Evolutionary conservation across 2,888 invertebrate genomes (phyloP).

Genomic region (Idaea straminata): DNA sequence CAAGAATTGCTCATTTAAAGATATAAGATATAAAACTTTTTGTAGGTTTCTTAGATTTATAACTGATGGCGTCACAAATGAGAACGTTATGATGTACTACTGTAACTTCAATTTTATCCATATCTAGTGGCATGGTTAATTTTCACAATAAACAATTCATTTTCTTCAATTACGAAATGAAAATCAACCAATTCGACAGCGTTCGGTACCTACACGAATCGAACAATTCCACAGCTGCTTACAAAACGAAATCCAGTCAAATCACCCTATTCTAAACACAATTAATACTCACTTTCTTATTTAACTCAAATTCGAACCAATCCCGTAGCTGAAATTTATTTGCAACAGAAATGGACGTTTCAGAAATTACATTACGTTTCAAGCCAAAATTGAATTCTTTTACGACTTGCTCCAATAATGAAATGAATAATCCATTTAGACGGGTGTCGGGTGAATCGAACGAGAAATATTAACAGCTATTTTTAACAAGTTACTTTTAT

Average conservation of each 20-base stretch:
- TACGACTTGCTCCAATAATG: constrained; percentile 67
- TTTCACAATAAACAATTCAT: too few relatives aligned
- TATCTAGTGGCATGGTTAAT: too few relatives aligned
- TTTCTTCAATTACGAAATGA: not conserved
- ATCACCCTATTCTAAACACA: constrained; percentile 1
- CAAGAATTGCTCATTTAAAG: too few relatives aligned
- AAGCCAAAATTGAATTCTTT: constrained; percentile 70
- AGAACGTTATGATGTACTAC: too few relatives aligned
- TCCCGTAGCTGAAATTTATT: constrained; percentile 57
- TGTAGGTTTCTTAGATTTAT: too few relatives aligned
- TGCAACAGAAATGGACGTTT: constrained; percentile 54
- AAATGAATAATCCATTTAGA: constrained; percentile 73
- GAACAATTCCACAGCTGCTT: not conserved
- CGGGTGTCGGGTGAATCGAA: constrained; percentile 37
- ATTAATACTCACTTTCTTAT: constrained; percentile 21
- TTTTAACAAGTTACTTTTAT: constrained; percentile 5
- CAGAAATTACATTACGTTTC: constrained; percentile 62
- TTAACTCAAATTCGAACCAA: constrained; percentile 35
- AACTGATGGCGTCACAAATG: too few relatives aligned
- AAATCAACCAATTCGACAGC: not conserved
- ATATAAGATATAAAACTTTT: too few relatives aligned
- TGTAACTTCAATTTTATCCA: too few relatives aligned
- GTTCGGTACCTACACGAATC: not conserved
- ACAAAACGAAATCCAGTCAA: not conserved
- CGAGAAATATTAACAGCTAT: constrained; percentile 13